These are phyloP conservation scores for Chymomyza amoena DNA, from an alignment of 2,888 invertebrate species.

Conservation along the genomic window DNA sequence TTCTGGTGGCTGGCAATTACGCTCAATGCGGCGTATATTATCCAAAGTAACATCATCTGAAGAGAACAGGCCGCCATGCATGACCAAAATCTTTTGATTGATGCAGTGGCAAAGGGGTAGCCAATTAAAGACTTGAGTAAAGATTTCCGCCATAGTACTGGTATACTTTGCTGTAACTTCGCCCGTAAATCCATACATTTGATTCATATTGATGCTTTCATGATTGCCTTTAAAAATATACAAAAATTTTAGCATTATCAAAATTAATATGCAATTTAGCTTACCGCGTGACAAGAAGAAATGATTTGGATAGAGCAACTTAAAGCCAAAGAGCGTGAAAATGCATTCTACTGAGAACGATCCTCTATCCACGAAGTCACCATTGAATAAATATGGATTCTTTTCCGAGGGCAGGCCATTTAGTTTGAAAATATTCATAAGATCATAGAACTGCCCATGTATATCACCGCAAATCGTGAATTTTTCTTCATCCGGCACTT, in stretches of 20 bases:
- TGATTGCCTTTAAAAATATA: conserved; percentile 89
- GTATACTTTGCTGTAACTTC: conserved; percentile 98
- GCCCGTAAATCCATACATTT: conserved; percentile 99
- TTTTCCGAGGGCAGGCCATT: conserved; percentile 96
- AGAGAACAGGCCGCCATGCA: conserved; percentile 99
- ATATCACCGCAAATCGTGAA: conserved; percentile 99
- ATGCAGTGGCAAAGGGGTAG: conserved; percentile 97
- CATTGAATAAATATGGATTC: conserved; percentile 99
- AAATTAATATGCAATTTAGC: conserved; percentile 44
- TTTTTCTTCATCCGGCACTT: conserved; percentile 90
- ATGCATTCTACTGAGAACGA: conserved; percentile 99
- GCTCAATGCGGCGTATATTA: conserved; percentile 91
- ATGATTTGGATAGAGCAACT: conserved; percentile 95
- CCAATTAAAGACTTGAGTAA: conserved; percentile 99
- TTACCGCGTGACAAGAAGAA: conserved; percentile 98
- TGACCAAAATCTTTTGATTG: conserved; percentile 89
- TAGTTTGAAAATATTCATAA: conserved; percentile 97
- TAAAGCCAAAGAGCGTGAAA: conserved; percentile 97
- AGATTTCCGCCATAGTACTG: conserved; percentile 96
- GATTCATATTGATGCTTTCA: conserved; percentile 98
- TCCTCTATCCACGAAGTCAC: conserved; percentile 99
- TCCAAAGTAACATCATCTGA: conserved; percentile 95
- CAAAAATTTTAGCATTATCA: background rate
- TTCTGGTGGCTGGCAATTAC: conserved; percentile 98
- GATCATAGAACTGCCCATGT: conserved; percentile 99